These are phyloP conservation scores for Caloenas nicobarica DNA, from an alignment of 2,113 vertebrate species.

Conservation along the genomic window DNA sequence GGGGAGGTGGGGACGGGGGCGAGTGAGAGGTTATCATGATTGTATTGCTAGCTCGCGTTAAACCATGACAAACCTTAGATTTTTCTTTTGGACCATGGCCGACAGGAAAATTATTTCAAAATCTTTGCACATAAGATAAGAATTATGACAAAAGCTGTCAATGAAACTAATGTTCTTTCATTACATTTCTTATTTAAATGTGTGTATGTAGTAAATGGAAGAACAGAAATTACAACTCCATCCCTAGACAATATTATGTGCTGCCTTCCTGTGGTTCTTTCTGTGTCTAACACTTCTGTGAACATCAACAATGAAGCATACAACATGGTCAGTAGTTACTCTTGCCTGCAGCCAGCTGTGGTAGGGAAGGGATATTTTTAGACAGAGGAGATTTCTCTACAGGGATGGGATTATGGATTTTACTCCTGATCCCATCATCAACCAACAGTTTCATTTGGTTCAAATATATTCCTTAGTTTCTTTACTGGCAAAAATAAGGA, in stretches of 20 bases:
- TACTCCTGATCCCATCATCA: background rate
- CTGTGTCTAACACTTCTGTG: background rate
- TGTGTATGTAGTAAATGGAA: background rate
- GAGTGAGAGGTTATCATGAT: no score
- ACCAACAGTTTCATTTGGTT: background rate
- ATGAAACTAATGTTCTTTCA: background rate
- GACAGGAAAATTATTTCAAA: background rate
- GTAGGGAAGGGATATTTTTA: background rate
- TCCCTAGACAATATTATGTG: slow-evolving; percentile 3
- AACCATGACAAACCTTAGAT: background rate
- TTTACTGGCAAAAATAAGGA: background rate
- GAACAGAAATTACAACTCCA: background rate
- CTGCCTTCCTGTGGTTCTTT: background rate
- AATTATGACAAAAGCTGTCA: background rate
- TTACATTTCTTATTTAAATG: background rate
- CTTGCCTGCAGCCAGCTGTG: background rate
- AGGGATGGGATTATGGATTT: background rate
- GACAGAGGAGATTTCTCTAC: background rate
- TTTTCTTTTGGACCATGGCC: background rate
- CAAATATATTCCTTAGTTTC: background rate
- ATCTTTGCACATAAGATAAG: background rate
- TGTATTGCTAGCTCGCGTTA: no score
- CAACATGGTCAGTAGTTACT: background rate
- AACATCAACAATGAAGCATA: background rate
- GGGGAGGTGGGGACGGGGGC: no score